A percentile compares a stretch with the other conserved stretches of the same genome.
phyloP scores from a whole-genome alignment of 2,113 vertebrate species.

The Ageneiosus marmoratus region DNA sequence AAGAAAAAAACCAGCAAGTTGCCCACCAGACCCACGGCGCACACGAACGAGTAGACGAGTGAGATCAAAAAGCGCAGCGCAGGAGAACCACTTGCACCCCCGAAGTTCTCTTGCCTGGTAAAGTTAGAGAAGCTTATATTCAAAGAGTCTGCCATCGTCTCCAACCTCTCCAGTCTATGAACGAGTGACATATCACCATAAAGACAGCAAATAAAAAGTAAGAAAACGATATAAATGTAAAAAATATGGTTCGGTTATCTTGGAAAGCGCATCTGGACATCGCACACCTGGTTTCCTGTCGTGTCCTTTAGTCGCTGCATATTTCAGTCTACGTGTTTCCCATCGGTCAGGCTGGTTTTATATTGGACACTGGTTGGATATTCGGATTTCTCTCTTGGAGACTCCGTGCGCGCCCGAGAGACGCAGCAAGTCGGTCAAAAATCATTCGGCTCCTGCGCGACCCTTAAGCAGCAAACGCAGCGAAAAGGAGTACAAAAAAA shows the following conservation, averaged over 20 bases:
- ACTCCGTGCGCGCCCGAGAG: not conserved
- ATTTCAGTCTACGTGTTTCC: not conserved
- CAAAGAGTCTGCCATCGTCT: conserved; percentile 60
- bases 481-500: too few relatives aligned
- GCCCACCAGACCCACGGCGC: conserved; percentile 84
- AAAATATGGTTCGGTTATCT: not conserved
- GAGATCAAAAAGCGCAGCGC: conserved; percentile 81
- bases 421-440: not conserved
- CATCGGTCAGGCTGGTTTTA: not conserved
- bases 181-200: conserved; percentile 50
- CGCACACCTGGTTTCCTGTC: not conserved
- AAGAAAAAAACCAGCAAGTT: conserved; percentile 89
- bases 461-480: not conserved
- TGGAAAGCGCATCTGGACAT: not conserved
- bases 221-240: not conserved
- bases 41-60: conserved; percentile 85
- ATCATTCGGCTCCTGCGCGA: not conserved
- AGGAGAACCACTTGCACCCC: conserved; percentile 68
- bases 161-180: conserved; percentile 30
- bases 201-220: not conserved
- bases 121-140: conserved; percentile 46
- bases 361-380: too few relatives aligned
- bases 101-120: conserved; percentile 63
- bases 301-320: not conserved
- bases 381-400: not conserved